A percentile compares a stretch with the other conserved stretches of the same genome.
These are phyloP conservation scores for Smutsia temminckii DNA, from an alignment of 2,797 vertebrate species.

Conservation along the genomic window DNA sequence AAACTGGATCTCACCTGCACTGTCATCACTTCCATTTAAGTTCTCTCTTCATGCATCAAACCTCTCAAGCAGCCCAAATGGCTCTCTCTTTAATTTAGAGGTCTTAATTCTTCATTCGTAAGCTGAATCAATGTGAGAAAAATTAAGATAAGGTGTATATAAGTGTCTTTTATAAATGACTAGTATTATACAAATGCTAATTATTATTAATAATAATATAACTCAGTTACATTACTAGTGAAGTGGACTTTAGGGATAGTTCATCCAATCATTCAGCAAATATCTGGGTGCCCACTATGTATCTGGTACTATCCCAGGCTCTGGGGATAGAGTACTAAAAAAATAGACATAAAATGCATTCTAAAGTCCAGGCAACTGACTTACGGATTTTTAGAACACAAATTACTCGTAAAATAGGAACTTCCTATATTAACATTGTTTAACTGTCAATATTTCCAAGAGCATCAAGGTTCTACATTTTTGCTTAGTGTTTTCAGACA, in stretches of 20 bases:
- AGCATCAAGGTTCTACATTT: background rate
- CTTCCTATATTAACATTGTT: conserved; percentile 11
- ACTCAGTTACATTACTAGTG: background rate
- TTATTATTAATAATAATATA: background rate
- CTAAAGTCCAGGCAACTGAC: background rate
- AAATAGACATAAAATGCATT: conserved; percentile 8
- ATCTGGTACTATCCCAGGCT: background rate
- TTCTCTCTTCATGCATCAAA: background rate
- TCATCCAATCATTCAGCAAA: background rate
- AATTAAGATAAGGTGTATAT: background rate
- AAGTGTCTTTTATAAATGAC: conserved; percentile 15
- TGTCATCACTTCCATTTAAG: background rate
- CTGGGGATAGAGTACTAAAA: background rate
- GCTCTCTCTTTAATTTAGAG: background rate
- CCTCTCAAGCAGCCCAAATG: background rate
- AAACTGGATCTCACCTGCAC: background rate
- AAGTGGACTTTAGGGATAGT: background rate
- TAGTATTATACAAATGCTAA: background rate
- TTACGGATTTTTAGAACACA: background rate
- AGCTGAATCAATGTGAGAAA: conserved; percentile 8
- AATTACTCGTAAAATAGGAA: background rate
- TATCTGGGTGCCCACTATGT: background rate
- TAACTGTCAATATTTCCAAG: background rate
- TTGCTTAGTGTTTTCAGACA: conserved; percentile 23
- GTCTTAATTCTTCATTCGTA: conserved; percentile 3